Evolutionary conservation across 2,797 vertebrate genomes (phyloP).

Genomic region (Adrianichthys oophorus): DNA sequence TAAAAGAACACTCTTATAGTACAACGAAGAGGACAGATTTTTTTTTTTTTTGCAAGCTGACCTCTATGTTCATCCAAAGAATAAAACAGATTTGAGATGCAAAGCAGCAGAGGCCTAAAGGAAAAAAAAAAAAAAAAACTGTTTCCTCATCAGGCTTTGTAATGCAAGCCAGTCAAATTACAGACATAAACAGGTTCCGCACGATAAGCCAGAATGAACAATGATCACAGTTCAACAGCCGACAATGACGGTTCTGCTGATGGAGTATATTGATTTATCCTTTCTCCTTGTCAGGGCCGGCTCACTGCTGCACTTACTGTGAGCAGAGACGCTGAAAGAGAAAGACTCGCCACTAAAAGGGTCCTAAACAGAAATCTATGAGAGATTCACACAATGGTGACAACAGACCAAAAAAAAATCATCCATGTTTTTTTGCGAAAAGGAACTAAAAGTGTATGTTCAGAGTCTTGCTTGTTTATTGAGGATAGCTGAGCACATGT

Average conservation of each 20-base stretch:
- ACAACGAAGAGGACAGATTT: slow-evolving; percentile 10
- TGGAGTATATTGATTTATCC: slow-evolving; percentile 38
- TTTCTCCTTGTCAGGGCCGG: slow-evolving; percentile 17
- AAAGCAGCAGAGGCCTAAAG: slow-evolving; percentile 22
- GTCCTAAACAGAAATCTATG: slow-evolving; percentile 13
- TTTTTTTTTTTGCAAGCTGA: slow-evolving; percentile 3
- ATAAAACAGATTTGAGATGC: slow-evolving; percentile 28
- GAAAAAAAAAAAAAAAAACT: slow-evolving; percentile 20
- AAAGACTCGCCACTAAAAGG: slow-evolving; percentile 5
- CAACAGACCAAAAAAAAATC: not conserved
- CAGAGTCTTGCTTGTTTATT: too few relatives aligned
- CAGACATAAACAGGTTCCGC: slow-evolving; percentile 35
- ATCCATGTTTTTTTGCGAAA: too few relatives aligned
- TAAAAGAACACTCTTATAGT: slow-evolving; percentile 1
- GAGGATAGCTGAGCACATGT: too few relatives aligned
- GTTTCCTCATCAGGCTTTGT: slow-evolving; percentile 29
- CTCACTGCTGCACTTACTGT: slow-evolving; percentile 19
- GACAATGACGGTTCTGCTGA: slow-evolving; percentile 21
- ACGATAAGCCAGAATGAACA: slow-evolving; percentile 27
- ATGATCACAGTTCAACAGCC: slow-evolving; percentile 49
- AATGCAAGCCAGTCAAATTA: slow-evolving; percentile 32
- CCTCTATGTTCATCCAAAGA: slow-evolving; percentile 33
- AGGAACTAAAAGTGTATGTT: too few relatives aligned
- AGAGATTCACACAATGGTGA: not conserved
- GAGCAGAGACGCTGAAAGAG: slow-evolving; percentile 4